Conservation (phyloP, 2,797 vertebrate genomes). For the Aeoliscus strigatus region DNA sequence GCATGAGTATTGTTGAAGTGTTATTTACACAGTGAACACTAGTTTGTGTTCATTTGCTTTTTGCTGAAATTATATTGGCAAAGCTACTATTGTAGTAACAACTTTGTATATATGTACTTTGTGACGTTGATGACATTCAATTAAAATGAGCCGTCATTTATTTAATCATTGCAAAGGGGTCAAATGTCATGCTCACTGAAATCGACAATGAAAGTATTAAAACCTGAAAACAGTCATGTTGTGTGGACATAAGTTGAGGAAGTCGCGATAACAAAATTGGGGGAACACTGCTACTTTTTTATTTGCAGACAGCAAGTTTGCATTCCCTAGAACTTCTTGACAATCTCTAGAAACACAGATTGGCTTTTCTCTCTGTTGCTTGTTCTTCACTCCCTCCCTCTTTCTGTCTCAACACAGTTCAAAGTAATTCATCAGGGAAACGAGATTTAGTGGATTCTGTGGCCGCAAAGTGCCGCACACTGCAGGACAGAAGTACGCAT, state of each 20-base stretch:
- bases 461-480: conserved; percentile 4
- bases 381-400: conserved; percentile 7
- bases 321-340: conserved; percentile 39
- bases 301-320: conserved; percentile 6
- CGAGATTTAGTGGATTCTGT: conserved; percentile 17
- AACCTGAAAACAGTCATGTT: neutral
- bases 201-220: too few species aligned
- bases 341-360: conserved; percentile 43
- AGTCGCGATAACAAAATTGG: neutral
- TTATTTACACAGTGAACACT: too few species aligned
- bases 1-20: too few species aligned
- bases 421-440: conserved; percentile 62
- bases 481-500: neutral
- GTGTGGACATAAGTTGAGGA: neutral
- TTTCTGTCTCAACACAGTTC: conserved; percentile 51
- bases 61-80: too few species aligned
- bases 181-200: too few species aligned
- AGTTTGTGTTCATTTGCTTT: too few species aligned
- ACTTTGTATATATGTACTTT: too few species aligned
- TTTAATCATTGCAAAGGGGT: too few species aligned
- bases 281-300: conserved; percentile 5
- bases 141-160: too few species aligned
- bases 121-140: too few species aligned
- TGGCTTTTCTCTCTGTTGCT: conserved; percentile 16
- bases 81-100: too few species aligned